Evolutionary conservation across 2,113 vertebrate genomes (phyloP), one percentile per base, ranked within the genome.

Genomic region (Ptyas mucosa): DNA sequence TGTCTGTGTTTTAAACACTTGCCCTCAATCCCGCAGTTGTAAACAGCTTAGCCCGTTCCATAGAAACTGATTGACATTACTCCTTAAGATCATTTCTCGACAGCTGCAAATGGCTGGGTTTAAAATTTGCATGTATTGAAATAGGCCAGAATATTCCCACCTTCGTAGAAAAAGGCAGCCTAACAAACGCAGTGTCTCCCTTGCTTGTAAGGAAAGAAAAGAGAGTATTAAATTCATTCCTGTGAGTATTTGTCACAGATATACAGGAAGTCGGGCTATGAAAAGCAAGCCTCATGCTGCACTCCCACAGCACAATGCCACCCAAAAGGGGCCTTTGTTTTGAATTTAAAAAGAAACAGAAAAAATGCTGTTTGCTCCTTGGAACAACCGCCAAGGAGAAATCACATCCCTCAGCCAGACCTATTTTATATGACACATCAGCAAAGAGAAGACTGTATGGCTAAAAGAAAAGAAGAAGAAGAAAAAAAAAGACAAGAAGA

Each of bases 401-500:
- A 94, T 91, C 90, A 93, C 86, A 2, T 89, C 95, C 93, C 94
- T 95, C 94, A 90, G 93, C 2, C 87, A 58, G 89, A 93, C 95
- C 12, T 55, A 55, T 0, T 93, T 96, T 97, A 95, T 90, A 6
- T 95, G 96, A 54, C 96, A 97, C 95, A 97, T 97, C 96, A 97
- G 97, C 97, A 97, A 97, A 90, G 91, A 86, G 58, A 93, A 3
- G 52, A 93, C 97, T 97, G 97, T 96, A 96, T 97, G 98, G 91
- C 96, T 97, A 21, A 39, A 81, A 81, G 20, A 81, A 81, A 43
- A 81, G 34, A 81, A 43, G 15, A 39, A 39, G n/a, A 69, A n/a
- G n/a, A n/a, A n/a, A n/a, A n/a, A n/a, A 34, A 34, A 91, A 94
- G 93, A 96, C 92, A 94, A 95, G 93, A 94, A 34, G 14, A 75